Conservation (phyloP, 1,140 invertebrate genomes). For the Pteromalus puparum region DNA sequence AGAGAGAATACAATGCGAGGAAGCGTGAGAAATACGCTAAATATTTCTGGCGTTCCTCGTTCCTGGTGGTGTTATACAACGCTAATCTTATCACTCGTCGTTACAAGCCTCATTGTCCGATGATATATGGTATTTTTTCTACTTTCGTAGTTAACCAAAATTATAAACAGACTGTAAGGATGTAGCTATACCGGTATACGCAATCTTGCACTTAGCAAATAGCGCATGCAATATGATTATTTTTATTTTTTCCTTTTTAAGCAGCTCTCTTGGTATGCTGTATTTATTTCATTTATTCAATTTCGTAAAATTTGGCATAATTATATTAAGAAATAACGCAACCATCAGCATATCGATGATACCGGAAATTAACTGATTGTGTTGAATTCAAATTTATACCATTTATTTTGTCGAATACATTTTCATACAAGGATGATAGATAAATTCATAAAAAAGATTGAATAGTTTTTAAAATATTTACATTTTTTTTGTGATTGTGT, state of each 20-base stretch:
- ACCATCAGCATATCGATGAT: too few relatives aligned
- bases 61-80: not conserved
- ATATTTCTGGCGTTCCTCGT: conserved; percentile 9
- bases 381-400: not conserved
- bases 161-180: not conserved
- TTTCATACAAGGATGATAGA: not conserved
- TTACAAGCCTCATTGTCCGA: not conserved
- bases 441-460: not conserved
- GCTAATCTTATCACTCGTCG: not conserved
- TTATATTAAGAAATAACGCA: too few relatives aligned
- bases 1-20: conserved; percentile 50
- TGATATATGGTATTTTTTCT: not conserved
- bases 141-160: not conserved
- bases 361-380: too few relatives aligned
- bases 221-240: not conserved
- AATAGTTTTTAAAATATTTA: not conserved
- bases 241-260: not conserved
- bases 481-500: too few relatives aligned
- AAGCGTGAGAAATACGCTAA: conserved; percentile 56
- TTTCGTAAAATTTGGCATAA: too few relatives aligned
- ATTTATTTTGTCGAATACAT: not conserved
- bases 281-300: too few relatives aligned
- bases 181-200: too few relatives aligned
- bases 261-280: too few relatives aligned
- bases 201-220: not conserved